These are phyloP conservation scores for Cryptocephalus moraei DNA, from an alignment of 2,888 invertebrate species.

Conservation along the genomic window DNA sequence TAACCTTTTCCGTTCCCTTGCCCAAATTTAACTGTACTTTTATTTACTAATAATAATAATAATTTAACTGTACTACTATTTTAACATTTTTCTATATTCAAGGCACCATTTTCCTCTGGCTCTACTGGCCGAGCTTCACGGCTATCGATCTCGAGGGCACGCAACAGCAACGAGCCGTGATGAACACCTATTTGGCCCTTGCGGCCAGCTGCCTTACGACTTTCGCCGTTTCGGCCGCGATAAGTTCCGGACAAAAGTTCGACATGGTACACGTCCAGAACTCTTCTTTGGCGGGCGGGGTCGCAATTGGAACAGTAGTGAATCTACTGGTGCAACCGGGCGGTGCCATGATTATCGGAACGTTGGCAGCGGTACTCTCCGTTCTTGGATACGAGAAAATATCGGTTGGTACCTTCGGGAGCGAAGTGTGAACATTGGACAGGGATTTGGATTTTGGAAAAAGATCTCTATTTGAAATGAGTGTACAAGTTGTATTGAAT, in stretches of 20 bases:
- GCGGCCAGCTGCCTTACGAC: conserved; percentile 72
- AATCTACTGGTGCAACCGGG: conserved; percentile 75
- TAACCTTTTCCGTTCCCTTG: too few species aligned
- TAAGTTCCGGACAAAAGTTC: conserved; percentile 64
- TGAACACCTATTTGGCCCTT: conserved; percentile 89
- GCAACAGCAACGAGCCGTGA: conserved; percentile 73
- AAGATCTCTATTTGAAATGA: too few species aligned
- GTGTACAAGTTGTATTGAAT: too few species aligned
- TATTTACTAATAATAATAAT: too few species aligned
- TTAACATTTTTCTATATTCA: conserved; percentile 14
- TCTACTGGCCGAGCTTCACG: conserved; percentile 98
- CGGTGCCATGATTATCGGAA: conserved; percentile 73
- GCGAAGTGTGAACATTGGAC: too few species aligned
- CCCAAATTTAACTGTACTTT: too few species aligned
- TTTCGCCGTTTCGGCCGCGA: conserved; percentile 71
- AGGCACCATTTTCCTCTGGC: conserved; percentile 91
- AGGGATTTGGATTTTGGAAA: too few species aligned
- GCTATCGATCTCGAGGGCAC: conserved; percentile 63
- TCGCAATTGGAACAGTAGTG: conserved; percentile 78
- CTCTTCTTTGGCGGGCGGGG: conserved; percentile 87
- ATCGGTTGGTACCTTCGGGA: conserved; percentile 45
- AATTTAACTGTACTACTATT: too few species aligned
- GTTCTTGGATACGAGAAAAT: conserved; percentile 70
- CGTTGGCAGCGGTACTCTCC: conserved; percentile 66
- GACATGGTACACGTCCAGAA: conserved; percentile 94